Evolutionary conservation across 1,140 invertebrate genomes (phyloP), one percentile per base, ranked within the genome.

Genomic region (Caenorhabditis tropicalis): DNA sequence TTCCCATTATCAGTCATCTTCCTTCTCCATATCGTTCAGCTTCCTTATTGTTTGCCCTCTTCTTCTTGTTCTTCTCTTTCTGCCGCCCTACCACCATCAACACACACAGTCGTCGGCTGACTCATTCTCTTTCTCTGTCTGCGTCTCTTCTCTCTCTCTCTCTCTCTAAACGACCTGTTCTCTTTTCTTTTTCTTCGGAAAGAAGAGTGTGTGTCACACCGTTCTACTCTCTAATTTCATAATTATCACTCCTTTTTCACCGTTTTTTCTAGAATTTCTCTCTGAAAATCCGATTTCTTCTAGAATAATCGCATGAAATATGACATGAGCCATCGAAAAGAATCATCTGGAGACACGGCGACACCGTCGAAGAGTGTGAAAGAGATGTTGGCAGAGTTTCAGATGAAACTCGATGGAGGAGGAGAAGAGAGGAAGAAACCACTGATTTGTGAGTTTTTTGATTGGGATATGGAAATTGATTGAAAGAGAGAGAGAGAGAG

Each of bases 301-400:
- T n/a, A n/a, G n/a, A n/a, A 29, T 43, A 29, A 15, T 10, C 15
- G 36, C 33, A 74, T 74, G 65, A 74, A 74, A 74, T 74, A 74
- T 74, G 65, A 74, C 36, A 74, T 74, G 65, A 74, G 36, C 65
- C 36, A 74, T 43, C 65, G 36, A 21, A 74, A 74, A 46, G n/a
- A 43, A 7, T 43, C 19, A n/a, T n/a, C n/a, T n/a, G n/a, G n/a
- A 6, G 65, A 74, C 43, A 24, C 36, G 3, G 1, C 33, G 36
- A 2, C 6, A 36, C 27, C 65, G 65, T 4, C 19, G 10, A 74
- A 46, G 36, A n/a, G 29, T 15, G 33, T 74, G 19, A 74, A 74
- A 24, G 65, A 74, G 10, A 74, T 46, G 65, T 15, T 74, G 19
- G 65, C 65, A 24, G 65, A 74, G 36, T 74, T 74, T 43, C 65